Conservation (phyloP, 1,140 invertebrate species). For the Hylaeus volcanicus region DNA sequence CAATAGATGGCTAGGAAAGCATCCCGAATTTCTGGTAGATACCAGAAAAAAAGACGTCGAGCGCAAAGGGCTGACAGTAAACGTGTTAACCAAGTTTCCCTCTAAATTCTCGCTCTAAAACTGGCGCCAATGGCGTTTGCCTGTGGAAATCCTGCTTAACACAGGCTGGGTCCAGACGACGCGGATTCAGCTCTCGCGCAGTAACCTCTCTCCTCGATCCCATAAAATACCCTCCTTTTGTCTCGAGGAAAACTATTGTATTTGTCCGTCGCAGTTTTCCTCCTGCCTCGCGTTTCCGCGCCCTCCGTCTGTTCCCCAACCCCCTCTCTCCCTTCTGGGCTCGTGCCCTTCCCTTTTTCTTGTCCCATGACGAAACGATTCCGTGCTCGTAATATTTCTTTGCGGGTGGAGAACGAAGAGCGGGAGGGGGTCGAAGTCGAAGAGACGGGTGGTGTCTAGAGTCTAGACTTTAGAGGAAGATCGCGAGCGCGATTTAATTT, state of each 20-base stretch:
- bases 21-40: too few species aligned
- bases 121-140: too few species aligned
- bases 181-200: background rate
- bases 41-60: too few species aligned
- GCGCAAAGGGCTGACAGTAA: too few species aligned
- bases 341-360: background rate
- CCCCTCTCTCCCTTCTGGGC: too few species aligned
- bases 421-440: background rate
- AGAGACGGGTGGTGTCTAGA: background rate
- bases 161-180: constrained; percentile 22
- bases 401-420: background rate
- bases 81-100: too few species aligned
- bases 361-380: background rate
- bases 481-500: constrained; percentile 47
- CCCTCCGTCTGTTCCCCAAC: background rate
- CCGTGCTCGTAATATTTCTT: constrained; percentile 6
- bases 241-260: constrained; percentile 57
- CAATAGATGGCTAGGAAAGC: too few species aligned
- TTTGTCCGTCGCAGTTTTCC: constrained; percentile 53
- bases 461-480: constrained; percentile 13
- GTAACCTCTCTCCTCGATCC: background rate
- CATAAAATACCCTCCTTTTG: constrained; percentile 57
- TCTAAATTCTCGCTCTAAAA: too few species aligned
- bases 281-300: background rate
- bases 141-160: background rate